Base-by-base conservation (phyloP, 2,113 vertebrate genomes). In the Felis chaus region DNA sequence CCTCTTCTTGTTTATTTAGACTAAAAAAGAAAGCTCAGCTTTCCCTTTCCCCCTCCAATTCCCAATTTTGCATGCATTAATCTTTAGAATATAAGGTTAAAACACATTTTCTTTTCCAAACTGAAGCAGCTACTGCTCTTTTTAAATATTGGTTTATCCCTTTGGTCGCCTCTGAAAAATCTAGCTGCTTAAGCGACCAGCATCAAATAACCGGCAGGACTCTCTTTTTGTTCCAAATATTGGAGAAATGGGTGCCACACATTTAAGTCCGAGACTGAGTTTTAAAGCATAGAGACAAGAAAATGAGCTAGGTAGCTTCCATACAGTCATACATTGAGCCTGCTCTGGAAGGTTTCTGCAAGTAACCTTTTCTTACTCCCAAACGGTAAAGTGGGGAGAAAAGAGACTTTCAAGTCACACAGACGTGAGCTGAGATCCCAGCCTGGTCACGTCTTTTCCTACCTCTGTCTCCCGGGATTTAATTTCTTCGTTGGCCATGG, bases 81-180 rank as follows among this genome's bases (percentile, higher is more conserved):
- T 87, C 65, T 95, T 97, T 73, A 94, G n/a, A 88, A 93, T 96
- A 76, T 65, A 96, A 91, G 39, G 76, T 86, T 85, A 57, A 95
- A 95, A 95, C 71, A 86, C 19, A 57, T 81, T 63, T 55, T 91
- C 82, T 53, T 86, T 87, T 83, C 87, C 69, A 96, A 96, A 92
- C 65, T 92, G 84, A 95, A 89, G 83, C 92, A 27, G 11, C 39
- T 69, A 68, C 33, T 69, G 31, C 74, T 94, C 92, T 97, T 97
- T 97, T 97, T 33, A 94, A 97, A 95, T 94, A 96, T 48, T 96
- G 69, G 84, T 92, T 95, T 80, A 63, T 92, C 69, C 63, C 27
- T 73, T 94, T 89, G 92, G 57, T 95, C 71, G 82, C 19, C 91
- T 88, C 91, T 95, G 66, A 90, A 97, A 97, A 95, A 66, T 88